phyloP scores from a whole-genome alignment of 2,113 vertebrate species.

The Gnathonemus longibarbis region DNA sequence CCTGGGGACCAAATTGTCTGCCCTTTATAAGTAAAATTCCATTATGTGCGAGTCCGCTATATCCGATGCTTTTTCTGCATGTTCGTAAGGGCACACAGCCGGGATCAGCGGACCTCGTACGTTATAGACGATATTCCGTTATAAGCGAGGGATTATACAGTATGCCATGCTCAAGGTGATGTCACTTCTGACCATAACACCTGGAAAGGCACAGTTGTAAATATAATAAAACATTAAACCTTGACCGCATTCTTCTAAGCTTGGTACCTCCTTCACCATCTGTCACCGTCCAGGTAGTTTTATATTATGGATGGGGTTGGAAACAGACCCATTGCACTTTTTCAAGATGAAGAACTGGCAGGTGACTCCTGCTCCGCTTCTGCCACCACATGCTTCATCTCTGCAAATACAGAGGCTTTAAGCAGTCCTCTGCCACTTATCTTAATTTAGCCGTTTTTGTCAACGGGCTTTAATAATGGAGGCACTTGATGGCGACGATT shows the following conservation, averaged over 20 bases:
- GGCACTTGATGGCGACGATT: conserved; percentile 35
- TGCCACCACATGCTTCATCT: not conserved
- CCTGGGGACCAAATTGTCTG: too few species aligned
- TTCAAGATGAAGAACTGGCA: not conserved
- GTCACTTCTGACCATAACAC: not conserved
- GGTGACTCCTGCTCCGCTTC: not conserved
- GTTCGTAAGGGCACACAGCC: too few species aligned
- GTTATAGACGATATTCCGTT: too few species aligned
- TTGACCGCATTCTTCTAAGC: not conserved
- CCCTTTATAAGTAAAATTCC: too few species aligned
- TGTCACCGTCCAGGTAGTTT: not conserved
- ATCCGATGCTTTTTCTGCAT: too few species aligned
- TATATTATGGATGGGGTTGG: not conserved
- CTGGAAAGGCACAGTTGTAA: not conserved
- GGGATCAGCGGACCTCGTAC: too few species aligned
- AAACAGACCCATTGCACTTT: not conserved
- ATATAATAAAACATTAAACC: not conserved
- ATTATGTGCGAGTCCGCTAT: too few species aligned
- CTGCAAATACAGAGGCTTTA: conserved; percentile 7
- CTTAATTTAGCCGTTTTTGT: conserved; percentile 36
- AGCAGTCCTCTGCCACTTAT: conserved; percentile 17
- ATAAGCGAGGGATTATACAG: too few species aligned
- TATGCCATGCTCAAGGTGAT: not conserved
- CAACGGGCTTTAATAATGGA: conserved; percentile 40
- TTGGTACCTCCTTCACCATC: not conserved